Evolutionary conservation across 2,888 invertebrate species (phyloP).

Genomic region (Habroteleia sp.): DNA sequence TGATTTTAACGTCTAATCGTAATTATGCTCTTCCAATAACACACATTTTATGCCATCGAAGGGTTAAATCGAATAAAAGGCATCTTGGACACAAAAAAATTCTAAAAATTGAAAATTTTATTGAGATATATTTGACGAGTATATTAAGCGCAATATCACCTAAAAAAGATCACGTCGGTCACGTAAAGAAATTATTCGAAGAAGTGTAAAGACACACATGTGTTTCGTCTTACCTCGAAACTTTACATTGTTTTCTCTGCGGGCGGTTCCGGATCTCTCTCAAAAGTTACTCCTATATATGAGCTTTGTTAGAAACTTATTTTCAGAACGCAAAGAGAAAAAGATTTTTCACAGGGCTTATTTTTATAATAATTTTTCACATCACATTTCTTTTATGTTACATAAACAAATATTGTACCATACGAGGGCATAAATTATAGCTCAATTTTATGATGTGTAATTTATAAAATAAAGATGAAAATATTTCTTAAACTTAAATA

Average conservation of each 20-base stretch:
- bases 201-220: slow-evolving; percentile 50
- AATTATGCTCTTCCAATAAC: slow-evolving; percentile 7
- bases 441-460: no score
- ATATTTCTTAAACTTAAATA: no score
- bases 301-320: slow-evolving; percentile 31
- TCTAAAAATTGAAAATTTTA: slow-evolving; percentile 20
- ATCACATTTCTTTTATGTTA: slow-evolving; percentile 1
- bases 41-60: slow-evolving; percentile 10
- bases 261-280: slow-evolving; percentile 56
- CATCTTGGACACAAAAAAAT: neutral
- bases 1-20: neutral
- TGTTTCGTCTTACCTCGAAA: slow-evolving; percentile 56
- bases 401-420: no score
- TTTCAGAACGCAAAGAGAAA: slow-evolving; percentile 28
- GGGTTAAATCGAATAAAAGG: slow-evolving; percentile 21
- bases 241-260: slow-evolving; percentile 63
- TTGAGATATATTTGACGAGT: slow-evolving; percentile 30
- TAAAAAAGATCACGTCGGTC: slow-evolving; percentile 40
- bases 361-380: slow-evolving; percentile 17
- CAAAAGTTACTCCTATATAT: slow-evolving; percentile 28
- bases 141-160: slow-evolving; percentile 28
- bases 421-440: no score
- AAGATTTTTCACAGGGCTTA: slow-evolving; percentile 15
- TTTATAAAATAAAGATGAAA: no score
- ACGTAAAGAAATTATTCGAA: slow-evolving; percentile 44